Evolutionary conservation across 1,140 invertebrate genomes (phyloP).

Genomic region (Drosophila trapezifrons): DNA sequence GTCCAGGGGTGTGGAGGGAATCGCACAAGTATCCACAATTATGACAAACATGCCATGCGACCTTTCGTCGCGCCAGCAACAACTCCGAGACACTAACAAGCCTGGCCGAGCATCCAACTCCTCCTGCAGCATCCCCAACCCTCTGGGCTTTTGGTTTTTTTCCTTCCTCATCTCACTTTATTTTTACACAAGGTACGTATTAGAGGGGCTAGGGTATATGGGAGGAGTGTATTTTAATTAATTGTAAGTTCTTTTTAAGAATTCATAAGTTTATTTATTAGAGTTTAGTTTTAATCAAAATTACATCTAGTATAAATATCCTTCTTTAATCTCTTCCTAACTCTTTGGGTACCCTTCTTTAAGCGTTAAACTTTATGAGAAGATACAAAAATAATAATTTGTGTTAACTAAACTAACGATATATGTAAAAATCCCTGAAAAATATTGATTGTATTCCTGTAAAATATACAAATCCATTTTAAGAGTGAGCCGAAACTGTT

Average conservation of each 20-base stretch:
- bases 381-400: no score
- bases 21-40: conserved; percentile 75
- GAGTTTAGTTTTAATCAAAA: no score
- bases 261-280: no score
- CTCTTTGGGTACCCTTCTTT: background rate
- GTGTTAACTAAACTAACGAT: no score
- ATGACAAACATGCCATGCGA: conserved; percentile 75
- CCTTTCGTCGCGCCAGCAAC: conserved; percentile 63
- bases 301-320: no score
- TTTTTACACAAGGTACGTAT: conserved; percentile 16
- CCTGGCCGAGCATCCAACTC: conserved; percentile 20
- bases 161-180: conserved; percentile 8
- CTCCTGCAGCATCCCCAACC: conserved; percentile 14
- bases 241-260: no score
- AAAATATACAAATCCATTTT: background rate
- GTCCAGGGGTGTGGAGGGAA: conserved; percentile 2
- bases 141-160: conserved; percentile 8
- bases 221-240: no score
- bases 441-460: no score
- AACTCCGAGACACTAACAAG: conserved; percentile 65
- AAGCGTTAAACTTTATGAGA: no score
- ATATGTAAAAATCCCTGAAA: no score
- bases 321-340: no score
- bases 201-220: background rate
- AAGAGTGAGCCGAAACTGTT: no score